Percentiles rank a stretch among this genome's conserved stretches.
Evolutionary conservation across 2,888 invertebrate genomes (phyloP).

Genomic region (Idaea dimidiata): DNA sequence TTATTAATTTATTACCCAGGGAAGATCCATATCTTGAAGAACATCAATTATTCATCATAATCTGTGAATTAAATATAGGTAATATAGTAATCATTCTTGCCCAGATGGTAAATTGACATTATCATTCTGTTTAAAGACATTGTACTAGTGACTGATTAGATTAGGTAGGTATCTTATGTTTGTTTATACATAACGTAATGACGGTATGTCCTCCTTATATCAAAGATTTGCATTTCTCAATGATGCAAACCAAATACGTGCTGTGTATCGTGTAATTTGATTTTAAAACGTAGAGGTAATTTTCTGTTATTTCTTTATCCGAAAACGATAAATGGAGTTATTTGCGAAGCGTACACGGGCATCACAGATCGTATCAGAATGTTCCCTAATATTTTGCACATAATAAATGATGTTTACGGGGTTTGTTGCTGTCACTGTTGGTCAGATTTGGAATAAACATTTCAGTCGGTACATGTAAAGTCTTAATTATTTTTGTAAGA

Average conservation of each 20-base stretch:
- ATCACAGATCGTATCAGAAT: too few species aligned
- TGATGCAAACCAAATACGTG: neutral
- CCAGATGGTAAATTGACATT: constrained; percentile 15
- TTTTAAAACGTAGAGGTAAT: neutral
- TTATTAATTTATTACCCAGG: constrained; percentile 18
- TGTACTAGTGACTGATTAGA: constrained; percentile 2
- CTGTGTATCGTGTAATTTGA: neutral
- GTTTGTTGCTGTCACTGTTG: too few species aligned
- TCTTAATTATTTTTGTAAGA: neutral
- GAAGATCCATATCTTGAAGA: constrained; percentile 10
- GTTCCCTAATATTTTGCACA: too few species aligned
- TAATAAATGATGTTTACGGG: too few species aligned
- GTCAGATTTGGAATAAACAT: too few species aligned
- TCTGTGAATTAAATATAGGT: constrained; percentile 18
- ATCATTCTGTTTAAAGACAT: constrained; percentile 15
- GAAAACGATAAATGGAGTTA: neutral
- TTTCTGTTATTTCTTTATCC: too few species aligned
- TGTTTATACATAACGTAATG: neutral
- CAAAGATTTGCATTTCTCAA: neutral
- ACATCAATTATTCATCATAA: constrained; percentile 19
- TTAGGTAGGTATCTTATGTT: constrained; percentile 3
- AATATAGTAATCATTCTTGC: constrained; percentile 15
- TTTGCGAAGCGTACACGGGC: neutral
- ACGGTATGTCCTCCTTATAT: neutral
- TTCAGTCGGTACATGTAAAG: neutral